Conservation (phyloP, 30 jellyfish, hydroid and myxozoan genomes). For the Aurelia sp. region DNA sequence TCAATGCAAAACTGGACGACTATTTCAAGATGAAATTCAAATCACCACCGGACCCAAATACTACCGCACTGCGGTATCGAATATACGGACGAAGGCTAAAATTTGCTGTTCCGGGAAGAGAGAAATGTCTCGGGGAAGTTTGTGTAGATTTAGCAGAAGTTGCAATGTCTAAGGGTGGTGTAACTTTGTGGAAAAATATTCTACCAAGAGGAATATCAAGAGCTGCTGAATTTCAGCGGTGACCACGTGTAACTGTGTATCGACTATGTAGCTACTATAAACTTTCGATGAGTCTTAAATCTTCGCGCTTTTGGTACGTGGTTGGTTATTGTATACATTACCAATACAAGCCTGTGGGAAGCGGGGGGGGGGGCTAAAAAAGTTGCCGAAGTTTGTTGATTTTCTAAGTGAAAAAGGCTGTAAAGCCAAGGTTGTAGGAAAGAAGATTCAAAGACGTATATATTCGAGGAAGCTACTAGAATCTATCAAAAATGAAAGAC, state of each 20-base stretch:
- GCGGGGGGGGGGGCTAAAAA: too few species aligned
- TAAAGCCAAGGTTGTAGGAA: too few species aligned
- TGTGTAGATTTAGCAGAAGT: conserved; percentile 56
- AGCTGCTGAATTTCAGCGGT: conserved; percentile 7
- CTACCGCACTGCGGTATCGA: conserved; percentile 56
- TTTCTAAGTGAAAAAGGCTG: too few species aligned
- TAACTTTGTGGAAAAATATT: conserved; percentile 43
- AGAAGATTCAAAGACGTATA: too few species aligned
- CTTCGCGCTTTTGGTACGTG: not conserved
- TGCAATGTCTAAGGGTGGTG: conserved; percentile 62
- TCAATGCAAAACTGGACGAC: conserved; percentile 42
- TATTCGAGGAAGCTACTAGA: too few species aligned
- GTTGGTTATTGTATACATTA: too few species aligned
- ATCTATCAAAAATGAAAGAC: too few species aligned
- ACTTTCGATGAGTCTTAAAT: not conserved
- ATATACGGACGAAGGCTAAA: conserved; percentile 68
- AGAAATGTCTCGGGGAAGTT: conserved; percentile 66
- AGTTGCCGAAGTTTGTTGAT: too few species aligned
- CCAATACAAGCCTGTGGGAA: too few species aligned
- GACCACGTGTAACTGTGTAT: not conserved
- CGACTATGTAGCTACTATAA: too few species aligned
- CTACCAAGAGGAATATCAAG: conserved; percentile 38
- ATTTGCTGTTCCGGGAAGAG: conserved; percentile 56
- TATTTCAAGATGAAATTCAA: conserved; percentile 80
- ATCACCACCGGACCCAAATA: conserved; percentile 40